A percentile compares a stretch with the other conserved stretches of the same genome.
phyloP scores from a whole-genome alignment of 2,113 vertebrate genomes.

The Lepus europaeus region DNA sequence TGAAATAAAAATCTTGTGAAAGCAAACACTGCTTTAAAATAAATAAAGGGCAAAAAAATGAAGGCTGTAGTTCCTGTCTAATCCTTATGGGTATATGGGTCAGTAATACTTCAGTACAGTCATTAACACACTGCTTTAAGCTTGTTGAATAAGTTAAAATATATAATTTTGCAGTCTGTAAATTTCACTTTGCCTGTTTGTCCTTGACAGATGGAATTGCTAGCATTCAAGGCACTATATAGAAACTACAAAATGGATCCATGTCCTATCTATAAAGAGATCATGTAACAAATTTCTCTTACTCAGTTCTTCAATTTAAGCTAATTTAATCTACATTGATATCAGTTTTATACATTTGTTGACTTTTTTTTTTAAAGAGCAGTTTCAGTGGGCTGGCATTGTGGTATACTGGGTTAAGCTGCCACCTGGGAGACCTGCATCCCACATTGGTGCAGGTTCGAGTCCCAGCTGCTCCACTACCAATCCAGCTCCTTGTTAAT shows the following conservation, averaged over 20 bases:
- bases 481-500: too few relatives aligned
- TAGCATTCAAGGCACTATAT: conserved; percentile 37
- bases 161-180: background rate
- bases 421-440: too few relatives aligned
- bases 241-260: conserved; percentile 2
- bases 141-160: conserved; percentile 34
- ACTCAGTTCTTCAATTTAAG: conserved; percentile 48
- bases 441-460: too few relatives aligned
- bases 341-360: conserved; percentile 50
- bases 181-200: conserved; percentile 25
- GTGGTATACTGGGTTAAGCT: too few relatives aligned
- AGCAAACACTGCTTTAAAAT: conserved; percentile 43
- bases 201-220: conserved; percentile 49
- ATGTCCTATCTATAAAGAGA: conserved; percentile 14
- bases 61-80: background rate
- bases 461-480: too few relatives aligned
- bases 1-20: conserved; percentile 25
- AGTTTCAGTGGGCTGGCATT: too few relatives aligned
- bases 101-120: conserved; percentile 49
- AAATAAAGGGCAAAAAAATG: conserved; percentile 43
- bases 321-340: conserved; percentile 35
- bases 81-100: background rate
- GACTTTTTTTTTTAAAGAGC: background rate
- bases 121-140: conserved; percentile 52
- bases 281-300: conserved; percentile 13